Conservation (phyloP, 2,113 vertebrate species). For the Dendropsophus ebraccatus region DNA sequence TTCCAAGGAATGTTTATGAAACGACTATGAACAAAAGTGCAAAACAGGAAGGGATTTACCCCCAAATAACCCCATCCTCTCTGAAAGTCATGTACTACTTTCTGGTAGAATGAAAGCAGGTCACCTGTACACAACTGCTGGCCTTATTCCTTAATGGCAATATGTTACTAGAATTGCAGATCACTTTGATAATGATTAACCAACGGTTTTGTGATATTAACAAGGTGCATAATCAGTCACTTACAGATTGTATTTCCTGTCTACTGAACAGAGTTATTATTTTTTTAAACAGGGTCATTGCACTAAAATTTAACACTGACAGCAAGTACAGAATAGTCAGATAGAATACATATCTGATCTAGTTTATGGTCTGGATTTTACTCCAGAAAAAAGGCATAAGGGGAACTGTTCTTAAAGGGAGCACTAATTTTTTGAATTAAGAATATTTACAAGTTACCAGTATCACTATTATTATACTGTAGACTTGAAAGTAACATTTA, state of each 20-base stretch:
- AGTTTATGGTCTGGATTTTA: neutral
- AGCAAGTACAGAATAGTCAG: neutral
- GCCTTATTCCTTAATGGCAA: neutral
- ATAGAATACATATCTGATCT: neutral
- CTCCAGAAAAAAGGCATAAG: neutral
- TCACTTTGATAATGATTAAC: slow-evolving; percentile 44
- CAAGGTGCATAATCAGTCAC: slow-evolving; percentile 1
- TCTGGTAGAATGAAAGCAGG: neutral
- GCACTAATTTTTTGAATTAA: neutral
- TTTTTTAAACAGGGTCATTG: slow-evolving; percentile 30
- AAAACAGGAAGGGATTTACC: too few relatives aligned
- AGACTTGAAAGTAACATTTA: too few relatives aligned
- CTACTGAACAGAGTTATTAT: slow-evolving; percentile 53
- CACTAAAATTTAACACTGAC: slow-evolving; percentile 42
- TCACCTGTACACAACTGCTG: neutral
- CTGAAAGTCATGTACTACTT: neutral
- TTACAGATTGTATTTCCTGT: slow-evolving; percentile 45
- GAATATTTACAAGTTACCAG: too few relatives aligned
- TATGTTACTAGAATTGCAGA: slow-evolving; percentile 38
- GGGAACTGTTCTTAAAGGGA: neutral
- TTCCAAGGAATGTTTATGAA: too few relatives aligned
- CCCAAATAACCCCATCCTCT: too few relatives aligned
- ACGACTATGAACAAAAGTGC: too few relatives aligned
- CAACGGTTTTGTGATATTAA: slow-evolving; percentile 1
- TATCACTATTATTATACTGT: too few relatives aligned